A percentile compares a stretch with the other conserved stretches of the same genome.
phyloP scores from a whole-genome alignment of 2,888 invertebrate species.

The Drosophila meridiana region DNA sequence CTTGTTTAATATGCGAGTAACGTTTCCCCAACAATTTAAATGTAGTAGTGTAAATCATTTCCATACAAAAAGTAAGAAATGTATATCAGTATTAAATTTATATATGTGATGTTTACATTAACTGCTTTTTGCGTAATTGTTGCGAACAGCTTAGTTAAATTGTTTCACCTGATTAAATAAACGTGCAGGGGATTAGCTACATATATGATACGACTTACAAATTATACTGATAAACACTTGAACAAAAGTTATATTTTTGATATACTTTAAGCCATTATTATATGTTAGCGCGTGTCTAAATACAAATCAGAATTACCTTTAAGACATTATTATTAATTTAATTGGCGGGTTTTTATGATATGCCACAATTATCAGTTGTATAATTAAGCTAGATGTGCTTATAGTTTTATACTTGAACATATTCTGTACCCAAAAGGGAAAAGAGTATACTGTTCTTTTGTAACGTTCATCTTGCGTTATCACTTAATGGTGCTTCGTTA shows the following conservation, averaged over 20 bases:
- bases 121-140: constrained; percentile 45
- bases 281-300: neutral
- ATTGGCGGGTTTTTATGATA: no score
- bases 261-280: neutral
- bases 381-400: neutral
- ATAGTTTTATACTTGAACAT: no score
- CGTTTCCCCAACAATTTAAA: constrained; percentile 55
- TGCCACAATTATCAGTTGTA: neutral
- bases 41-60: constrained; percentile 24
- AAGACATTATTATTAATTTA: neutral
- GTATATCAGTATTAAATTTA: neutral
- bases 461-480: no score
- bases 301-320: neutral
- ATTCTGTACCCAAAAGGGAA: no score
- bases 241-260: neutral
- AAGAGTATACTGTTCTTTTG: no score
- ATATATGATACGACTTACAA: constrained; percentile 11
- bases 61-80: neutral
- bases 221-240: constrained; percentile 15
- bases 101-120: neutral
- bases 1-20: constrained; percentile 36
- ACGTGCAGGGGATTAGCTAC: constrained; percentile 44
- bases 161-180: constrained; percentile 39
- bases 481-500: no score
- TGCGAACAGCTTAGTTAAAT: constrained; percentile 18